Evolutionary conservation across 2,888 invertebrate genomes (phyloP).

Genomic region (Drosophila hawaiiensis): DNA sequence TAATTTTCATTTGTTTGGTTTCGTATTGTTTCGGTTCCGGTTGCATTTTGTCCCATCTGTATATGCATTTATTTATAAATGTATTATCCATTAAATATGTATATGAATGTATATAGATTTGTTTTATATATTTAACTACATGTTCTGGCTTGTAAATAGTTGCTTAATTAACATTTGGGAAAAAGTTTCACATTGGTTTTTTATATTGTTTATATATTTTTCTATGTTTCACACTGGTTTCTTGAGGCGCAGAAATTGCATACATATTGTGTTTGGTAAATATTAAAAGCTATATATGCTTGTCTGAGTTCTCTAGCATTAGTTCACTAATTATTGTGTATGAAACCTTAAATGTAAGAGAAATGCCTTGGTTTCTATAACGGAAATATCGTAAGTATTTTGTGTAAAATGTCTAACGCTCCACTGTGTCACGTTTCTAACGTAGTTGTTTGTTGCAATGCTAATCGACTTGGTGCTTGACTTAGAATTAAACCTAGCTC

Average conservation of each 20-base stretch:
- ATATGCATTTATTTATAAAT: constrained; percentile 42
- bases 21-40: constrained; percentile 59
- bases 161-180: constrained; percentile 68
- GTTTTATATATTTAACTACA: constrained; percentile 75
- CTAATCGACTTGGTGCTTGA: constrained; percentile 77
- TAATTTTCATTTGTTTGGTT: constrained; percentile 51
- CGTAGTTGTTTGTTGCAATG: constrained; percentile 59
- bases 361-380: constrained; percentile 77
- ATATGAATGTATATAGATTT: constrained; percentile 44
- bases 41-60: constrained; percentile 50
- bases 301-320: constrained; percentile 71
- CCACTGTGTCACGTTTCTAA: constrained; percentile 39
- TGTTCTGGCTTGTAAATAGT: constrained; percentile 77
- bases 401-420: constrained; percentile 71
- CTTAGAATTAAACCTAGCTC: constrained; percentile 68
- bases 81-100: constrained; percentile 41
- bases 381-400: constrained; percentile 66
- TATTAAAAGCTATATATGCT: constrained; percentile 49
- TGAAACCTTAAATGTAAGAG: constrained; percentile 79
- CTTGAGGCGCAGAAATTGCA: constrained; percentile 39
- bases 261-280: constrained; percentile 46
- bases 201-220: constrained; percentile 18
- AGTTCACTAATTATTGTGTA: constrained; percentile 80
- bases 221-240: constrained; percentile 35
- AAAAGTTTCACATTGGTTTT: constrained; percentile 47